These are phyloP conservation scores for Erannis defoliaria DNA, from an alignment of 2,888 invertebrate genomes.

Conservation along the genomic window DNA sequence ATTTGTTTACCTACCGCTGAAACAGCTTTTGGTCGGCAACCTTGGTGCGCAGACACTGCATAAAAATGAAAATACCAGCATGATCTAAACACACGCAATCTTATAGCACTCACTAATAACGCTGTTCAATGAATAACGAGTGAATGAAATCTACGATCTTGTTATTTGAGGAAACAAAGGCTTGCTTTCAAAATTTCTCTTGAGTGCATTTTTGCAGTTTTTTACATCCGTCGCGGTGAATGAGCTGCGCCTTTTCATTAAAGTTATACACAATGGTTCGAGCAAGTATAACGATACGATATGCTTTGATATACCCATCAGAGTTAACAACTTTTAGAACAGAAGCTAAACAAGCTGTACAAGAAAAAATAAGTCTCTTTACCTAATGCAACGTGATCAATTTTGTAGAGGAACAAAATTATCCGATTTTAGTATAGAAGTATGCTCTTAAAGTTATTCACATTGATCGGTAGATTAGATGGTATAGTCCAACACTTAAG, in stretches of 20 bases:
- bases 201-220: constrained; percentile 36
- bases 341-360: too few relatives aligned
- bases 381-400: too few relatives aligned
- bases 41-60: constrained; percentile 26
- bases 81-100: constrained; percentile 6
- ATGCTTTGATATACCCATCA: too few relatives aligned
- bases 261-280: too few relatives aligned
- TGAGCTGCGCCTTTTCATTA: constrained; percentile 6
- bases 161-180: constrained; percentile 36
- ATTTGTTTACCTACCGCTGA: constrained; percentile 28
- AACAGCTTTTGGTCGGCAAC: constrained; percentile 21
- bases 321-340: too few relatives aligned
- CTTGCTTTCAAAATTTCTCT: constrained; percentile 45
- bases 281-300: too few relatives aligned
- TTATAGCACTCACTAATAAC: constrained; percentile 27
- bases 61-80: constrained; percentile 12
- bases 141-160: constrained; percentile 21
- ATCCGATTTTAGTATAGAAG: too few relatives aligned
- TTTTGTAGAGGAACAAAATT: too few relatives aligned
- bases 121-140: constrained; percentile 3
- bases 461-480: too few relatives aligned
- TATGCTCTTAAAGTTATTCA: too few relatives aligned
- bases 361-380: too few relatives aligned
- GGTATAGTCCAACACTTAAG: too few relatives aligned
- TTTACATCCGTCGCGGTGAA: constrained; percentile 26